phyloP scores from a whole-genome alignment of 2,888 invertebrate genomes.

The Drosophila vallismaia region DNA sequence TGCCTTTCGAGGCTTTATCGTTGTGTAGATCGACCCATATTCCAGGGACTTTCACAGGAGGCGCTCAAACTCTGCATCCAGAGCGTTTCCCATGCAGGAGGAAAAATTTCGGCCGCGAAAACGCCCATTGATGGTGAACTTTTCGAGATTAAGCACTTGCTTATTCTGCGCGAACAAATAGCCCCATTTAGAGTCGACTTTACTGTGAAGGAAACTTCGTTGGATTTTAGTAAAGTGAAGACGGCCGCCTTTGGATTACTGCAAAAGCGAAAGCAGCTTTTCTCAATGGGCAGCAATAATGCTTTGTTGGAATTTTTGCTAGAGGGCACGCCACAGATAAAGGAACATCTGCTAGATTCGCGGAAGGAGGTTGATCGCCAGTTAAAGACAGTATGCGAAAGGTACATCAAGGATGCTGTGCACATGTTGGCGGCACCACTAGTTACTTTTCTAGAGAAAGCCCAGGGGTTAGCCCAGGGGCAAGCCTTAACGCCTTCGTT shows the following conservation, averaged over 20 bases:
- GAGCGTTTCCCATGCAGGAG: conserved; percentile 92
- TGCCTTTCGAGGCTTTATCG: conserved; percentile 94
- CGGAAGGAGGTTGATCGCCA: conserved; percentile 98
- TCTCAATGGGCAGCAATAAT: conserved; percentile 94
- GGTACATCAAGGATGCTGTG: conserved; percentile 92
- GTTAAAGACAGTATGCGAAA: conserved; percentile 94
- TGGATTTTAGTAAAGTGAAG: conserved; percentile 97
- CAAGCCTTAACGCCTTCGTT: conserved; percentile 21
- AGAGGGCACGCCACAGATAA: conserved; percentile 97
- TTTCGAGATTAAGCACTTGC: conserved; percentile 98
- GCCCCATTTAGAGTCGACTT: conserved; percentile 99
- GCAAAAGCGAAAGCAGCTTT: conserved; percentile 92
- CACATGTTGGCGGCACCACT: conserved; percentile 90
- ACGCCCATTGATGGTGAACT: conserved; percentile 95
- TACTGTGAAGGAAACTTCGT: conserved; percentile 94
- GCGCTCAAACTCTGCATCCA: conserved; percentile 96
- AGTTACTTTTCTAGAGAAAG: conserved; percentile 90
- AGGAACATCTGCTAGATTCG: conserved; percentile 96
- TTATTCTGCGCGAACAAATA: conserved; percentile 98
- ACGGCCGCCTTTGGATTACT: conserved; percentile 91
- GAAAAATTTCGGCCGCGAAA: conserved; percentile 90
- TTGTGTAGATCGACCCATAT: conserved; percentile 96
- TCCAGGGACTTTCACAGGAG: conserved; percentile 98
- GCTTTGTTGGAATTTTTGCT: conserved; percentile 95
- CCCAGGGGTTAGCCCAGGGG: conserved; percentile 80